Conservation (phyloP, 1,140 invertebrate species). For the Mycetomoellerius zeteki region DNA sequence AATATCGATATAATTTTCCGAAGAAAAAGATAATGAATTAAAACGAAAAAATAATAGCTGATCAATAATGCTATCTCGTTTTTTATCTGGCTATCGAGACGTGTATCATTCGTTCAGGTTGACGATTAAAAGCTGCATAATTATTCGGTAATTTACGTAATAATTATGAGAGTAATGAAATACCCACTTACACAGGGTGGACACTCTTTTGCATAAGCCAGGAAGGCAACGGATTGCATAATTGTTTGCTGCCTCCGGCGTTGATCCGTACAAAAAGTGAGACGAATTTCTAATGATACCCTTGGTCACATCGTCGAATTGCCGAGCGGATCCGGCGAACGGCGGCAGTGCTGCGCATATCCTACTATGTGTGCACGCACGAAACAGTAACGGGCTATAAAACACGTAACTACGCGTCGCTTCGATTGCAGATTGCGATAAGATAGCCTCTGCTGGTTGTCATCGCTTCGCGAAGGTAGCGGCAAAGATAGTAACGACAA, state of each 20-base stretch:
- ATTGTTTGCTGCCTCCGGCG: constrained; percentile 46
- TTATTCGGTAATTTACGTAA: constrained; percentile 62
- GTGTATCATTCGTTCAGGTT: constrained; percentile 25
- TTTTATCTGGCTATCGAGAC: not conserved
- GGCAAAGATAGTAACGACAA: not conserved
- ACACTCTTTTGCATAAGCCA: constrained; percentile 46
- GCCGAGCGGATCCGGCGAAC: constrained; percentile 29
- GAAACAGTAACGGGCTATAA: constrained; percentile 41
- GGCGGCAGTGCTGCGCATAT: not conserved
- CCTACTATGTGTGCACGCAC: not conserved
- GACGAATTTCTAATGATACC: constrained; percentile 68
- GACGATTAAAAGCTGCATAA: constrained; percentile 31
- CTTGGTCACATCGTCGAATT: constrained; percentile 25
- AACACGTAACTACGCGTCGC: constrained; percentile 54
- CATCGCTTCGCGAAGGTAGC: constrained; percentile 56
- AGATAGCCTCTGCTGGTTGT: constrained; percentile 67
- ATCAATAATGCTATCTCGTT: constrained; percentile 19
- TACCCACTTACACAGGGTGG: not conserved
- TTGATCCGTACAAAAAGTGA: constrained; percentile 62
- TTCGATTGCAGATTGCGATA: constrained; percentile 69
- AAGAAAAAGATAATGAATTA: constrained; percentile 7
- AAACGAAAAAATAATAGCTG: not conserved
- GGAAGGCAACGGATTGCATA: constrained; percentile 32
- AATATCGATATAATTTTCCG: constrained; percentile 2
- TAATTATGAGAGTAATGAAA: constrained; percentile 67